Evolutionary conservation across 2,888 invertebrate species (phyloP).

Genomic region (Morpho helenor): DNA sequence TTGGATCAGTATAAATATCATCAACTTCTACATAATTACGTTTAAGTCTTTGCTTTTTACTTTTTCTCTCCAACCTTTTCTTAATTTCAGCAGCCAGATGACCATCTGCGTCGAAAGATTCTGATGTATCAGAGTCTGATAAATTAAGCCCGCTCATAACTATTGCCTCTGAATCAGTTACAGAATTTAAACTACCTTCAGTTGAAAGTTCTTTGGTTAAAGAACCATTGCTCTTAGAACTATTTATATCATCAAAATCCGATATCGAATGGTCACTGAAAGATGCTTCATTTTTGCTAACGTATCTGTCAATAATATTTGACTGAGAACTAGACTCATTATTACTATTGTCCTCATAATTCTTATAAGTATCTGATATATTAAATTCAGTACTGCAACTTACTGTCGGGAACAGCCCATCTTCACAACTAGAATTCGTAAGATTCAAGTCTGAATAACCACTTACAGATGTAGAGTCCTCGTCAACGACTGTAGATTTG

Average conservation of each 20-base stretch:
- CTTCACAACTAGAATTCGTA: slow-evolving; percentile 44
- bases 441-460: slow-evolving; percentile 58
- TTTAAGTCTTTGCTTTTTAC: slow-evolving; percentile 31
- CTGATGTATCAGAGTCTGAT: slow-evolving; percentile 34
- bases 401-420: neutral
- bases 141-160: slow-evolving; percentile 30
- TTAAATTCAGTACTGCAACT: neutral
- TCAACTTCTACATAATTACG: slow-evolving; percentile 32
- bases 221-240: slow-evolving; percentile 5
- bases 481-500: slow-evolving; percentile 39
- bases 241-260: neutral
- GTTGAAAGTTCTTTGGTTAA: slow-evolving; percentile 5
- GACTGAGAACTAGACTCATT: slow-evolving; percentile 2
- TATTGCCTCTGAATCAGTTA: slow-evolving; percentile 27
- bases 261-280: slow-evolving; percentile 7
- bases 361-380: neutral
- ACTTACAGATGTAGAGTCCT: slow-evolving; percentile 56
- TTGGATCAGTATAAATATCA: neutral
- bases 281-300: neutral
- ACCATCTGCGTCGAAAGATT: slow-evolving; percentile 56
- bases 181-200: slow-evolving; percentile 9
- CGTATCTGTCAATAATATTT: slow-evolving; percentile 3
- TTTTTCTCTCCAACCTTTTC: slow-evolving; percentile 38
- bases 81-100: slow-evolving; percentile 52
- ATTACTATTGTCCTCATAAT: slow-evolving; percentile 2